Conservation (phyloP, 2,797 vertebrate species). For the Lutjanus campechanus region DNA sequence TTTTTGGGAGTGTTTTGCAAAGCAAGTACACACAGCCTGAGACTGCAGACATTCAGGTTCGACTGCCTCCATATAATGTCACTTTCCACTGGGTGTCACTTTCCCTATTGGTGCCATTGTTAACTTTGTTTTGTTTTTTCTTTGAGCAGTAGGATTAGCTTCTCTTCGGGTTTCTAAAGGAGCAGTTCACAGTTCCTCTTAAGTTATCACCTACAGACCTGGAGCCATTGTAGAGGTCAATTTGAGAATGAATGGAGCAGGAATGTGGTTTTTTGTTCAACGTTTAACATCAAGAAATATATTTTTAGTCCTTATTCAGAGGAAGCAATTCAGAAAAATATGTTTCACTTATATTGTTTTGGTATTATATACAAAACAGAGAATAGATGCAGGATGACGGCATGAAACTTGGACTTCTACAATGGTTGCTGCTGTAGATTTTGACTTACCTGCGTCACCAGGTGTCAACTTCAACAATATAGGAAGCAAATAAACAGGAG, state of each 20-base stretch:
- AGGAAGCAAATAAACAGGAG: background rate
- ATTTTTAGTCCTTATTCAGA: background rate
- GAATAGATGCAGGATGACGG: constrained; percentile 9
- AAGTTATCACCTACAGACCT: constrained; percentile 24
- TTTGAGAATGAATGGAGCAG: background rate
- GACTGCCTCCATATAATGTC: constrained; percentile 60
- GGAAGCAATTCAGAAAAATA: background rate
- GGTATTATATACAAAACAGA: background rate
- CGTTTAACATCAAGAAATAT: background rate
- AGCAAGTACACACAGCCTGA: constrained; percentile 62
- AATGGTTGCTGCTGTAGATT: constrained; percentile 45
- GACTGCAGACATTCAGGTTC: constrained; percentile 71
- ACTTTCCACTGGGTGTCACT: constrained; percentile 64
- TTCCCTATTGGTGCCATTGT: constrained; percentile 60
- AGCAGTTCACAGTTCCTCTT: constrained; percentile 64
- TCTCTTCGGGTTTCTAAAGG: constrained; percentile 35
- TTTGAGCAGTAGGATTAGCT: constrained; percentile 28
- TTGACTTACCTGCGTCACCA: constrained; percentile 27
- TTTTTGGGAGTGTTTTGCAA: constrained; percentile 43
- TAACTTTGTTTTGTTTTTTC: constrained; percentile 5
- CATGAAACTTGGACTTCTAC: constrained; percentile 45
- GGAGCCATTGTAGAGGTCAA: constrained; percentile 44
- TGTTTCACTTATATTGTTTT: background rate
- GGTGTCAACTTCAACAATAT: constrained; percentile 28
- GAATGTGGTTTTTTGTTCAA: constrained; percentile 9